Conservation (phyloP, 2,113 vertebrate species). For the Eulemur rufifrons region DNA sequence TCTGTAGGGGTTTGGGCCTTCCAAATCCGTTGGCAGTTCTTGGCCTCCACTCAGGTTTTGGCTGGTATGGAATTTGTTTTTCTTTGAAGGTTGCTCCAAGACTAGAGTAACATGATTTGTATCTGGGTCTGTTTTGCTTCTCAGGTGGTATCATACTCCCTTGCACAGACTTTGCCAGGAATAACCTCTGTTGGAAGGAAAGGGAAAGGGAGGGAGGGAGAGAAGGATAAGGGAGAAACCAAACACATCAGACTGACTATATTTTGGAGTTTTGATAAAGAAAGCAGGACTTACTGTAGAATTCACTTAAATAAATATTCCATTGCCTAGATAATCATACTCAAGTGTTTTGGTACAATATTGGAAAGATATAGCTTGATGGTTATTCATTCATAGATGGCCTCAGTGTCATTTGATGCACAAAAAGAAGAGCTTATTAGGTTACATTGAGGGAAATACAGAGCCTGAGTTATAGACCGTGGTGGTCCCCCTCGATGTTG, state of each 20-base stretch:
- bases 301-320: conserved; percentile 67
- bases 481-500: not conserved
- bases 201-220: not conserved
- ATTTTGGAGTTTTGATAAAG: conserved; percentile 61
- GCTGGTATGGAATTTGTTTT: conserved; percentile 65
- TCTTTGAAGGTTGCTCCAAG: conserved; percentile 71
- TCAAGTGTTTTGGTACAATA: conserved; percentile 28
- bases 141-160: conserved; percentile 71
- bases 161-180: conserved; percentile 63
- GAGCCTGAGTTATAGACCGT: not conserved
- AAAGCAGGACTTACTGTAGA: conserved; percentile 57
- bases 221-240: conserved; percentile 15
- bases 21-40: conserved; percentile 54
- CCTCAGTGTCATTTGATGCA: not conserved
- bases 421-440: not conserved
- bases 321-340: conserved; percentile 37
- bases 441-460: not conserved
- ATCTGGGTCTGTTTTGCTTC: conserved; percentile 73
- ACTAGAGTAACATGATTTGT: conserved; percentile 71
- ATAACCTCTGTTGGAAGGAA: conserved; percentile 61
- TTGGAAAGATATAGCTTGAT: conserved; percentile 19
- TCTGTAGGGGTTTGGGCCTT: conserved; percentile 47
- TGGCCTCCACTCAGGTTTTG: conserved; percentile 46
- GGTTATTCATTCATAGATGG: conserved; percentile 35
- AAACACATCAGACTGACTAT: conserved; percentile 21